Evolutionary conservation across 2,113 vertebrate species (phyloP), one percentile per base, ranked within the genome.

Genomic region (Callopanchax toddi): DNA sequence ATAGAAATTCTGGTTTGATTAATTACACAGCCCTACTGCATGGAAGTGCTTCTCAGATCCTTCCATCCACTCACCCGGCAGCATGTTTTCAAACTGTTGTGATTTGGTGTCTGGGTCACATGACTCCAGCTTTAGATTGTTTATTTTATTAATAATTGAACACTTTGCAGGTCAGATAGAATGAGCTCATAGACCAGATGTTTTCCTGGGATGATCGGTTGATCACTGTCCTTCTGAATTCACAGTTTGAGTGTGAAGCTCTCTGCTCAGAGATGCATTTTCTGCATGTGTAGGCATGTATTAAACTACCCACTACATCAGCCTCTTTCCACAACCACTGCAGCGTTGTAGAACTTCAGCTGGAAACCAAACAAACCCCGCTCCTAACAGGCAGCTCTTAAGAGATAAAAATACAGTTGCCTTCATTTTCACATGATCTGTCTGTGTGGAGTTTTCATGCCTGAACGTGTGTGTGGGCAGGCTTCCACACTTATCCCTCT

Each of bases 231-330:
- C 37, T 42, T 59, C 42, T 56, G 58, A 61, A 66, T 71, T 58
- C 39, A 69, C 50, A 42, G 54, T 69, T 60, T 58, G 37, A 53
- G 52, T 49, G 58, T 22, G 37, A 6, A 39, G 59, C 23, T 49
- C 16, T 56, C 60, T 60, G 42, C 39, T 45, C 50, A 39, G 42
- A 3, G 3, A 17, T 40, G 42, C 23, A n/a, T 37, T n/a, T 39
- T 64, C 16, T 52, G 48, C 51, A 37, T 61, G 26, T 61, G 49
- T 61, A 66, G 64, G 58, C 57, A 45, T 48, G 40, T 60, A 58
- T 79, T 51, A 32, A 62, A 71, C 37, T 37, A 43, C 34, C 22
- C 20, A 0, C 10, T 45, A 18, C 13, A 34, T 20, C 49, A 48
- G 63, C 37, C 40, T 25, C 51, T 46, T 7, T 25, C 44, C 5